Evolutionary conservation across 2,113 vertebrate species (phyloP).

Genomic region (Lonchura striata): DNA sequence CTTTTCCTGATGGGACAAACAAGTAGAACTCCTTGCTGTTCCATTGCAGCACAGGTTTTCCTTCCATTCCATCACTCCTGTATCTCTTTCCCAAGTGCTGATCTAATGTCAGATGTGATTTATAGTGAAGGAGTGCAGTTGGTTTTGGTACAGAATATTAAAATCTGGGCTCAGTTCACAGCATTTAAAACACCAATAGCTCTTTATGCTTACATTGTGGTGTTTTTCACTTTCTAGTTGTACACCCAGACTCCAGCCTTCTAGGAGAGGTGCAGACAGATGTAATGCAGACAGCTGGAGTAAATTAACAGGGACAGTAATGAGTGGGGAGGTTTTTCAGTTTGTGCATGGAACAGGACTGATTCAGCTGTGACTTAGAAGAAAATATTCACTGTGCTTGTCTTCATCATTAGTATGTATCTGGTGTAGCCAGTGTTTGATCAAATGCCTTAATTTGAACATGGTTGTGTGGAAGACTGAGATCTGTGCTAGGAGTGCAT

Average conservation of each 20-base stretch:
- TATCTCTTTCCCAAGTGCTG: neutral
- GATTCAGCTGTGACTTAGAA: neutral
- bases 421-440: neutral
- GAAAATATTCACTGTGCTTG: neutral
- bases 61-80: neutral
- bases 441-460: neutral
- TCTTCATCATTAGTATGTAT: neutral
- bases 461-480: neutral
- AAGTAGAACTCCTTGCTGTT: rapidly evolving
- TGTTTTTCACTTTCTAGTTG: neutral
- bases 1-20: neutral
- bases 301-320: neutral
- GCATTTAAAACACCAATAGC: neutral
- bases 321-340: neutral
- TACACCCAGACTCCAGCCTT: neutral
- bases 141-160: neutral
- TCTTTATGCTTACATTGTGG: neutral
- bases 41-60: neutral
- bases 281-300: neutral
- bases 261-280: neutral
- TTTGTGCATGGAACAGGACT: neutral
- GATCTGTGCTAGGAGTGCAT: neutral
- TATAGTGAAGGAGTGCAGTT: neutral
- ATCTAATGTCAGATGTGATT: neutral
- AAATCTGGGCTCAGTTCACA: neutral